A percentile compares a stretch with the other conserved stretches of the same genome.
Conservation (phyloP, 2,113 vertebrate species). For the Hippocampus mohnikei region DNA sequence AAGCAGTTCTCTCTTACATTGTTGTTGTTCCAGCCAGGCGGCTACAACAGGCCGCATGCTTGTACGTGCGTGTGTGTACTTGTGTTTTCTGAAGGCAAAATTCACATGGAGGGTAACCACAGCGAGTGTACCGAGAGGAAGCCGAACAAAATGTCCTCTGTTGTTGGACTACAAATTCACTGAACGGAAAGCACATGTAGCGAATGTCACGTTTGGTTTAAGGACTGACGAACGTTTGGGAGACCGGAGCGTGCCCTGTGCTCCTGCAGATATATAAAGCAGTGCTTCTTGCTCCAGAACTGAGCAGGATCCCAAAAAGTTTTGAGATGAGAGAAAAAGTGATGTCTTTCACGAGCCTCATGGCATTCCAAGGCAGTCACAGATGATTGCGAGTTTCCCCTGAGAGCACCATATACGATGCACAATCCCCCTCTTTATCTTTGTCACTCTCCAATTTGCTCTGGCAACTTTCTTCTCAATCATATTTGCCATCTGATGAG, state of each 20-base stretch:
- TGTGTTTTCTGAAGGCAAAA: constrained; percentile 23
- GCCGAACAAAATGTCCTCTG: constrained; percentile 34
- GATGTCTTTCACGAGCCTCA: constrained; percentile 44
- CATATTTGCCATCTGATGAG: constrained; percentile 73
- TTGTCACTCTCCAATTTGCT: constrained; percentile 30
- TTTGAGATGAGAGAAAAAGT: not conserved
- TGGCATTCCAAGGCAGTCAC: constrained; percentile 60
- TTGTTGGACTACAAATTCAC: constrained; percentile 17
- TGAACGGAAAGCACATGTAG: constrained; percentile 10
- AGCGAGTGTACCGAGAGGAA: constrained; percentile 23
- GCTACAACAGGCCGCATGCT: constrained; percentile 38
- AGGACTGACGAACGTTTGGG: constrained; percentile 13
- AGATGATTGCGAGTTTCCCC: constrained; percentile 74
- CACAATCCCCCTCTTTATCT: constrained; percentile 52
- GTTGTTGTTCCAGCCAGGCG: constrained; percentile 68
- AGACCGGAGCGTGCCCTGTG: not conserved
- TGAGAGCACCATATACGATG: constrained; percentile 67
- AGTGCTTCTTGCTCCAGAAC: too few relatives aligned
- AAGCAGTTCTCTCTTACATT: constrained; percentile 66
- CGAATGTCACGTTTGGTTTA: constrained; percentile 13
- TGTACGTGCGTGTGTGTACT: constrained; percentile 15
- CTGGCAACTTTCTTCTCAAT: constrained; percentile 61
- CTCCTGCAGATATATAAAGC: too few relatives aligned
- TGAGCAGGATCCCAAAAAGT: too few relatives aligned
- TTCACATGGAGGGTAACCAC: constrained; percentile 26